Evolutionary conservation across 2,888 invertebrate genomes (phyloP).

Genomic region (Eupsilia transversa): DNA sequence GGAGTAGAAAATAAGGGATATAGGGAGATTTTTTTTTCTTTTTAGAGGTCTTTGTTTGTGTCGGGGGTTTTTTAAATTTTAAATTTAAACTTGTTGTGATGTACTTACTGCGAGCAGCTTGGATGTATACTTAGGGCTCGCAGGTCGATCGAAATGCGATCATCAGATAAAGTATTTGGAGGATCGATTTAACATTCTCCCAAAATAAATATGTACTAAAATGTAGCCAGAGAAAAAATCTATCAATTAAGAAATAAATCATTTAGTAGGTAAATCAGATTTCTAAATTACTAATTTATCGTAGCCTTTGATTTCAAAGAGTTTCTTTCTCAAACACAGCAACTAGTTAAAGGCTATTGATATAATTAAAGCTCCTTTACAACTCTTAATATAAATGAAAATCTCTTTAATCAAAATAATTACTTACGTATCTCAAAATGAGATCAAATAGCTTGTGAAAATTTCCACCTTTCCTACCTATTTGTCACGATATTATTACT

Average conservation of each 20-base stretch:
- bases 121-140: too few species aligned
- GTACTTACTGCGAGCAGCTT: too few species aligned
- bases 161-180: too few species aligned
- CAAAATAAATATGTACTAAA: neutral
- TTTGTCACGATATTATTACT: conserved; percentile 13
- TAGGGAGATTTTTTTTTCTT: too few species aligned
- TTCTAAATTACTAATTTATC: neutral
- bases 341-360: neutral
- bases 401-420: conserved; percentile 26
- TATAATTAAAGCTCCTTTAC: neutral
- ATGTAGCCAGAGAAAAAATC: too few species aligned
- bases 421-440: conserved; percentile 1
- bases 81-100: too few species aligned
- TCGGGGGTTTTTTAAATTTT: too few species aligned
- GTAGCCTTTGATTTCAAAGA: neutral
- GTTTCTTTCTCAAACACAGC: neutral
- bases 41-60: too few species aligned
- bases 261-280: neutral
- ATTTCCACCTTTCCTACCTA: neutral
- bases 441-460: conserved; percentile 23
- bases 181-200: too few species aligned
- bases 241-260: neutral
- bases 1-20: too few species aligned
- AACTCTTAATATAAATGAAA: neutral
- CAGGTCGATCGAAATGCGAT: too few species aligned